Percentiles rank a stretch among this genome's conserved stretches.
Conservation (phyloP, 2,113 vertebrate species). For the Haliaeetus leucogaster region DNA sequence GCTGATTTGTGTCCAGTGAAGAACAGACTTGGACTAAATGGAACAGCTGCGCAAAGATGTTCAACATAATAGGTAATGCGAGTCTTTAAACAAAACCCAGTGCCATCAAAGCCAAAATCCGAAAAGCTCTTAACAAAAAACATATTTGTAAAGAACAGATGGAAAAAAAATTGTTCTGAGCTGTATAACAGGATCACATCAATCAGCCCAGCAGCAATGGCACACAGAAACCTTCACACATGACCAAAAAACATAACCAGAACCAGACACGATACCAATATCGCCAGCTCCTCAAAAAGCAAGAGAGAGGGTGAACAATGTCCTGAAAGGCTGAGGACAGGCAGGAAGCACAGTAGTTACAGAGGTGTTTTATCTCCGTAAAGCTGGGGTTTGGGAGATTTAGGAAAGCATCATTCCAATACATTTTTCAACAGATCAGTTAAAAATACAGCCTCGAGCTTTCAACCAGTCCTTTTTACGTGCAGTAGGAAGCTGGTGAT, state of each 20-base stretch:
- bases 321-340: neutral
- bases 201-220: neutral
- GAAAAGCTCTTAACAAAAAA: neutral
- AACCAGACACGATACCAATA: neutral
- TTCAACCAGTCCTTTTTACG: neutral
- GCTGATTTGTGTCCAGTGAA: neutral
- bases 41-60: neutral
- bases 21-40: neutral
- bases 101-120: neutral
- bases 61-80: neutral
- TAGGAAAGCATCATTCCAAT: neutral
- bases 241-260: neutral
- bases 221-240: neutral
- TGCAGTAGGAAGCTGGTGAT: neutral
- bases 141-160: neutral
- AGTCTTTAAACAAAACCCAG: neutral
- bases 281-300: neutral
- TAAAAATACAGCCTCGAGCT: neutral
- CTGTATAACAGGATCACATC: neutral
- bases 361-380: neutral
- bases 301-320: neutral
- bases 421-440: neutral
- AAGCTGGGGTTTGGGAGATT: neutral
- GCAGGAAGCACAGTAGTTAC: neutral
- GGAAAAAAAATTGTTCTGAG: neutral